phyloP scores from a whole-genome alignment of 1,140 invertebrate genomes.

The Neuroterus valhalla region DNA sequence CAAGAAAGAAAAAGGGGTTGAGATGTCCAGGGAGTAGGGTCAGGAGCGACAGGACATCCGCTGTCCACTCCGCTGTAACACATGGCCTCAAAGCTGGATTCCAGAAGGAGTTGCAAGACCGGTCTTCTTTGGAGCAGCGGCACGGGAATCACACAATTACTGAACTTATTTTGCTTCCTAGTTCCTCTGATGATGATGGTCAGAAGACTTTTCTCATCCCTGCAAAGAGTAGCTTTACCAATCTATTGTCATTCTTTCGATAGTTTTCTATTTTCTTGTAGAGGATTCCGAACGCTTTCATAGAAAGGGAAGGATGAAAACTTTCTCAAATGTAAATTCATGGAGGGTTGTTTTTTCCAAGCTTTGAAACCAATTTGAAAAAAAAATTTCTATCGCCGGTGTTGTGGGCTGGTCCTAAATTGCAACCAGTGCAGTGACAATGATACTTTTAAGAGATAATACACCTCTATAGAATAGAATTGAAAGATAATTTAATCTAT shows the following conservation, averaged over 20 bases:
- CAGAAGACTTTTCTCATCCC: not conserved
- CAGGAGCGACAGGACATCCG: slow-evolving; percentile 44
- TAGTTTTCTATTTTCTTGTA: not conserved
- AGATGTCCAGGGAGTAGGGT: slow-evolving; percentile 18
- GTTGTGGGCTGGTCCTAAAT: no score
- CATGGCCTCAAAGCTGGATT: not conserved
- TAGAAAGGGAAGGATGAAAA: no score
- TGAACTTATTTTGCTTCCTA: slow-evolving; percentile 7
- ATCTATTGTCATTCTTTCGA: not conserved
- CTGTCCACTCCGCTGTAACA: slow-evolving; percentile 7
- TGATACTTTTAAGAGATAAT: no score
- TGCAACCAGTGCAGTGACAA: no score
- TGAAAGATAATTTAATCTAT: no score
- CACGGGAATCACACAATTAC: slow-evolving; percentile 29
- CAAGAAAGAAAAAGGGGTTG: slow-evolving; percentile 35
- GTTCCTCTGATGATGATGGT: not conserved
- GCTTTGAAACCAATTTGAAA: no score
- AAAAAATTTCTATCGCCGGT: no score
- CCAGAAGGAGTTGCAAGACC: slow-evolving; percentile 14
- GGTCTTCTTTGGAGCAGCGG: slow-evolving; percentile 1
- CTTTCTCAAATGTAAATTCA: no score
- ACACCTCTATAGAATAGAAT: no score
- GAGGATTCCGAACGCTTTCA: no score
- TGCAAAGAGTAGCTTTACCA: not conserved
- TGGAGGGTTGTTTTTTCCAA: no score